A percentile compares a stretch with the other conserved stretches of the same genome.
Conservation (phyloP, 2,888 invertebrate species). For the Clunio marinus region DNA sequence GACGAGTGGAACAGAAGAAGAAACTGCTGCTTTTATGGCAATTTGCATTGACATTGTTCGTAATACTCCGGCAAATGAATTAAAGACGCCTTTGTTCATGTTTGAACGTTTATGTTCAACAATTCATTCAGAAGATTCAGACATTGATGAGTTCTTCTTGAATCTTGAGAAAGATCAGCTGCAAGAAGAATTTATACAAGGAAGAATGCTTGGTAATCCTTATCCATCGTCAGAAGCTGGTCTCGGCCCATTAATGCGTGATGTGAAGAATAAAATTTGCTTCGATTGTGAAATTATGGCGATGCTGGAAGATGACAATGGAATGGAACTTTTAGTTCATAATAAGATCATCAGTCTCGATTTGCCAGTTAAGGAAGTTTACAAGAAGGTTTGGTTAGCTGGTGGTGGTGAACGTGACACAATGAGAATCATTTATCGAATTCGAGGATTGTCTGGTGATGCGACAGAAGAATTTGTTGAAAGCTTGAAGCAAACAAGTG, state of each 20-base stretch:
- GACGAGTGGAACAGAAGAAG: constrained; percentile 90
- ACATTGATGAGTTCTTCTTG: constrained; percentile 93
- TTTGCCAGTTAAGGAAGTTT: constrained; percentile 89
- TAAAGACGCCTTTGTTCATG: constrained; percentile 94
- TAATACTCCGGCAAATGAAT: constrained; percentile 84
- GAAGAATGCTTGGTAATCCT: constrained; percentile 96
- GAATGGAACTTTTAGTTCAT: constrained; percentile 95
- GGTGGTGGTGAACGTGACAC: constrained; percentile 90
- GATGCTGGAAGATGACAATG: constrained; percentile 94
- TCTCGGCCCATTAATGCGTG: constrained; percentile 94
- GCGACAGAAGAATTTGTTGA: constrained; percentile 99
- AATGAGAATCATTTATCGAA: constrained; percentile 96
- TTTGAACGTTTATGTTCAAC: constrained; percentile 96
- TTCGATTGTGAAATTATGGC: constrained; percentile 98
- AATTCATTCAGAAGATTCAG: constrained; percentile 96
- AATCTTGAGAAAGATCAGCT: constrained; percentile 97
- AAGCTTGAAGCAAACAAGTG: constrained; percentile 80
- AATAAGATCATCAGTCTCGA: constrained; percentile 98
- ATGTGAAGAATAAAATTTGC: constrained; percentile 98
- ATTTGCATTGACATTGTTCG: constrained; percentile 94
- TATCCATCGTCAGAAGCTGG: constrained; percentile 92
- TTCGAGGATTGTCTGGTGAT: constrained; percentile 95
- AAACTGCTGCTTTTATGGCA: constrained; percentile 95
- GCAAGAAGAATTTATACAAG: constrained; percentile 95
- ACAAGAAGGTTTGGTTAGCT: constrained; percentile 77